A percentile compares a stretch with the other conserved stretches of the same genome.
These are phyloP conservation scores for Tokudaia tokunoshimensis DNA, from an alignment of 2,797 vertebrate genomes.

Conservation along the genomic window DNA sequence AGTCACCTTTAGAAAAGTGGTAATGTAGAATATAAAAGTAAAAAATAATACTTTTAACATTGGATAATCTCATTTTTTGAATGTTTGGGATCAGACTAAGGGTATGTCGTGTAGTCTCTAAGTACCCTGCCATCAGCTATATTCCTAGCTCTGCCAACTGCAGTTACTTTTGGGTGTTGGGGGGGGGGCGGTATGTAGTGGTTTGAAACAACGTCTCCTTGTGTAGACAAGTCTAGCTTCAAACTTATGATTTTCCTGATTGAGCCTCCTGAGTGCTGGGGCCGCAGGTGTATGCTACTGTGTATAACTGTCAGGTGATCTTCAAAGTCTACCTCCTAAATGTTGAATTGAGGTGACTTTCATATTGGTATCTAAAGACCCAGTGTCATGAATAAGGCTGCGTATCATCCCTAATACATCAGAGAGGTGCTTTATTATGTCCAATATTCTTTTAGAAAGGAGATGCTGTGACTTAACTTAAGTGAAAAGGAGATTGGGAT, in stretches of 20 bases:
- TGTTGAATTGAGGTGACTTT: neutral
- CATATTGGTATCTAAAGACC: neutral
- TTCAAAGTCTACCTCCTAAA: constrained; percentile 18
- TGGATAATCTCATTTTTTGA: neutral
- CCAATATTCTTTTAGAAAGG: constrained; percentile 17
- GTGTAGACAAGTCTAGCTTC: neutral
- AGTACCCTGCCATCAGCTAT: neutral
- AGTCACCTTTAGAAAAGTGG: neutral
- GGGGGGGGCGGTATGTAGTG: neutral
- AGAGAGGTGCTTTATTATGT: neutral
- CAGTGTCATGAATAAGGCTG: neutral
- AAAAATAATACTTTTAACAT: neutral
- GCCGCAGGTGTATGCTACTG: neutral
- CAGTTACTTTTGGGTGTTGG: neutral
- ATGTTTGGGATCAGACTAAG: neutral
- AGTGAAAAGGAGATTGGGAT: neutral
- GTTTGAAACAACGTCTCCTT: neutral
- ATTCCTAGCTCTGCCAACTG: neutral
- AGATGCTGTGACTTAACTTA: neutral
- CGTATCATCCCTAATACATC: neutral
- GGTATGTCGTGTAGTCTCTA: neutral
- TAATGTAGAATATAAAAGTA: neutral
- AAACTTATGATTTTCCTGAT: neutral
- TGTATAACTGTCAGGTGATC: neutral
- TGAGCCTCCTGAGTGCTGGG: neutral